Evolutionary conservation across 2,113 vertebrate species (phyloP).

Genomic region (Cyprinodon tularosa): DNA sequence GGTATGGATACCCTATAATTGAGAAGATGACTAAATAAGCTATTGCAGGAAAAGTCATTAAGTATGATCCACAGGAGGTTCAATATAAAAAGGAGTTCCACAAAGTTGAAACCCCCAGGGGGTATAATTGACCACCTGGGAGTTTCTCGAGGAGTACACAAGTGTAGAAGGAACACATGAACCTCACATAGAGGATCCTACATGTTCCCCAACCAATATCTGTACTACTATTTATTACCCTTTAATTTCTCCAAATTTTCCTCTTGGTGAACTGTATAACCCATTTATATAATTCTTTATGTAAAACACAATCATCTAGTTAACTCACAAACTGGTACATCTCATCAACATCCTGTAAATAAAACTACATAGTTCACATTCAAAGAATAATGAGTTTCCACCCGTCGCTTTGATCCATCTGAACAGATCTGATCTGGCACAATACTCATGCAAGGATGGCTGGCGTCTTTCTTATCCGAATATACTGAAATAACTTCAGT

Average conservation of each 20-base stretch:
- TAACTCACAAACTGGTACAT: conserved; percentile 38
- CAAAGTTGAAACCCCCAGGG: background rate
- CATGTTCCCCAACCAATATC: background rate
- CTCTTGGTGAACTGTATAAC: conserved; percentile 15
- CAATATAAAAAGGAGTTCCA: background rate
- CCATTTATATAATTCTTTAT: conserved; percentile 15
- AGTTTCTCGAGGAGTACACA: background rate
- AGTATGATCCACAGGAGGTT: background rate
- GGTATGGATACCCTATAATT: background rate
- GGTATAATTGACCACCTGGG: background rate
- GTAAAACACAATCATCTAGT: conserved; percentile 9
- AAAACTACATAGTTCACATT: conserved; percentile 30
- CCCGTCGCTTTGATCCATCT: conserved; percentile 49
- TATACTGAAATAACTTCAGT: conserved; percentile 50
- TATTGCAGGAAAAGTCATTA: background rate
- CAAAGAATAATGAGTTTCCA: conserved; percentile 51
- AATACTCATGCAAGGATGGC: conserved; percentile 17
- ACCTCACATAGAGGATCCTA: conserved; percentile 4
- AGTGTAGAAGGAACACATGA: conserved; percentile 2
- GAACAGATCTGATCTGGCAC: conserved; percentile 45
- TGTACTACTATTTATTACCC: background rate
- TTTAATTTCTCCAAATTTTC: conserved; percentile 3
- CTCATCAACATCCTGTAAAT: conserved; percentile 40
- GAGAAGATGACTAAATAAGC: background rate
- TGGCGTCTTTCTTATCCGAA: conserved; percentile 34